Conservation (phyloP, 2,888 invertebrate species). For the Willowsia nigromaculata region DNA sequence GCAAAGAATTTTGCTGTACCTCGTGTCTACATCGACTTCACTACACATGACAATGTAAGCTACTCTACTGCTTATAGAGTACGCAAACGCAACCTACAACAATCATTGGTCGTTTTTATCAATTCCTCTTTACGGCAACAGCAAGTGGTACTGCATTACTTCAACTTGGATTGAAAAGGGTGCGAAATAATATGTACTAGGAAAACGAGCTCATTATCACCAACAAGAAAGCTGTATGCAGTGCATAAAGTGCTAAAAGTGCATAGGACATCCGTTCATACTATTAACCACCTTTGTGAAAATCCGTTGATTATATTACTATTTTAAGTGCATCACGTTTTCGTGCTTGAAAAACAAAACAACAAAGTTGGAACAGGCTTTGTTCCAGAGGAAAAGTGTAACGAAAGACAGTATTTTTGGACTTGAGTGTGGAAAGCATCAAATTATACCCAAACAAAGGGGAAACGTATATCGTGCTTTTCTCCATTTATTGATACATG, state of each 20-base stretch:
- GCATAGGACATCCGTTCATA: slow-evolving; percentile 9
- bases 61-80: neutral
- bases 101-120: slow-evolving; percentile 18
- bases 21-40: neutral
- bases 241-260: too few relatives aligned
- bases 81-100: neutral
- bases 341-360: too few relatives aligned
- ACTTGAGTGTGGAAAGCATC: too few relatives aligned
- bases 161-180: neutral
- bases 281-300: neutral
- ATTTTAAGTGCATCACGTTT: too few relatives aligned
- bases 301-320: too few relatives aligned
- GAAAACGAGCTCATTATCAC: slow-evolving; percentile 58
- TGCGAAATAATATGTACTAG: neutral
- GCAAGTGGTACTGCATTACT: neutral
- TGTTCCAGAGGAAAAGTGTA: too few relatives aligned
- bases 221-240: slow-evolving; percentile 17
- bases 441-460: too few relatives aligned
- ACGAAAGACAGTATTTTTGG: too few relatives aligned
- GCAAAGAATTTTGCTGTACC: neutral
- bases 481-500: too few relatives aligned
- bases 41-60: neutral
- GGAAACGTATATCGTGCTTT: too few relatives aligned
- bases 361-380: too few relatives aligned
- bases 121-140: slow-evolving; percentile 51